A percentile compares a stretch with the other conserved stretches of the same genome.
Conservation (phyloP, 2,888 invertebrate species). For the Neoascia interrupta region DNA sequence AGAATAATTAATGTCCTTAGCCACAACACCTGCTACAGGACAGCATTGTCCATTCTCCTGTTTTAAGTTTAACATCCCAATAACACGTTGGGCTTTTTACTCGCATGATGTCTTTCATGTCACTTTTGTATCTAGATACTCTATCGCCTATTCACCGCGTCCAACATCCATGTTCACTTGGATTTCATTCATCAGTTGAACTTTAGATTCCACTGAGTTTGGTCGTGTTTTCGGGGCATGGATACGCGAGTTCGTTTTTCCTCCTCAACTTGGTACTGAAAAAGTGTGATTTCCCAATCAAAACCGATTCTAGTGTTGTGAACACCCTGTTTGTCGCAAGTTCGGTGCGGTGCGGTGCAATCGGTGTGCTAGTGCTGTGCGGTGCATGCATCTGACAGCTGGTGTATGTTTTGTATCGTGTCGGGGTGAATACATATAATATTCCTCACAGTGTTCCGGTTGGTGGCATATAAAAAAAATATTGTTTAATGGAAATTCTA, state of each 20-base stretch:
- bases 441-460: constrained; percentile 42
- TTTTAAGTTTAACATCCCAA: no score
- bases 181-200: constrained; percentile 57
- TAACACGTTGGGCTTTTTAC: no score
- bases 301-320: constrained; percentile 23
- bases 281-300: constrained; percentile 66
- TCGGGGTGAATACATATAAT: constrained; percentile 38
- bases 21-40: constrained; percentile 25
- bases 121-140: constrained; percentile 61
- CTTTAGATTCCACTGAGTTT: constrained; percentile 69
- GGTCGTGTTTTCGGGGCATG: constrained; percentile 44
- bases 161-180: constrained; percentile 52
- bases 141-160: neutral
- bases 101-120: constrained; percentile 32
- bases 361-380: constrained; percentile 14
- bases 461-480: constrained; percentile 45
- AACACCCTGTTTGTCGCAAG: constrained; percentile 45
- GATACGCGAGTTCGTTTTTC: constrained; percentile 30
- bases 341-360: constrained; percentile 2
- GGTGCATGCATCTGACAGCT: constrained; percentile 59
- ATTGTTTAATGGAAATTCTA: constrained; percentile 7
- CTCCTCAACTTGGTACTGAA: constrained; percentile 19
- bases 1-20: constrained; percentile 44
- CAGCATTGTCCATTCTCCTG: neutral
- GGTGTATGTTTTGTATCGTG: constrained; percentile 56